Percentiles rank a stretch among this genome's conserved stretches.
Evolutionary conservation across 2,797 vertebrate genomes (phyloP).

Genomic region (Clarias fuscus): DNA sequence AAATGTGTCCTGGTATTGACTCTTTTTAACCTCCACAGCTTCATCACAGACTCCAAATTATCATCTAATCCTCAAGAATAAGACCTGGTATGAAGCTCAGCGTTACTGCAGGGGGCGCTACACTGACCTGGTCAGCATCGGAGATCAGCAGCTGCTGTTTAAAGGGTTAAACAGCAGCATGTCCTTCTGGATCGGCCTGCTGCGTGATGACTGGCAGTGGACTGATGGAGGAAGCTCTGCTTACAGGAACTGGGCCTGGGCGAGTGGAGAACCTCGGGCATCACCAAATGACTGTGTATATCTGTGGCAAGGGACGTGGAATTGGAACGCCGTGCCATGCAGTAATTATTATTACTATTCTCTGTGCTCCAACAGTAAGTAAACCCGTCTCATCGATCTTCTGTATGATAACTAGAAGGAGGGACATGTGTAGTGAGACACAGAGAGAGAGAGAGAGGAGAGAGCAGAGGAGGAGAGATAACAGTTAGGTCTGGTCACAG

Average conservation of each 20-base stretch:
- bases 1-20: too few relatives aligned
- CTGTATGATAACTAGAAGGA: too few relatives aligned
- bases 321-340: too few relatives aligned
- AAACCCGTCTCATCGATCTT: too few relatives aligned
- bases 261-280: conserved; percentile 9
- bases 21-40: too few relatives aligned
- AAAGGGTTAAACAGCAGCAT: accelerated
- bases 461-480: too few relatives aligned
- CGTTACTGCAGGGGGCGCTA: conserved; percentile 52
- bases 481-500: too few relatives aligned
- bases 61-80: accelerated
- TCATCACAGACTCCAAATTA: not conserved
- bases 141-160: accelerated
- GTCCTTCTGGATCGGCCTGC: conserved; percentile 64
- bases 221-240: conserved; percentile 51
- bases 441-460: too few relatives aligned
- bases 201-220: conserved; percentile 4
- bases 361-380: too few relatives aligned
- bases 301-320: too few relatives aligned
- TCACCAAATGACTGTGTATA: conserved; percentile 23
- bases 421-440: too few relatives aligned
- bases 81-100: conserved; percentile 64
- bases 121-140: conserved; percentile 60
- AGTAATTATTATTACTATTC: too few relatives aligned
- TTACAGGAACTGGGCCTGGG: conserved; percentile 31